Conservation (phyloP, 2,888 invertebrate genomes). For the Invenusta paracnida region DNA sequence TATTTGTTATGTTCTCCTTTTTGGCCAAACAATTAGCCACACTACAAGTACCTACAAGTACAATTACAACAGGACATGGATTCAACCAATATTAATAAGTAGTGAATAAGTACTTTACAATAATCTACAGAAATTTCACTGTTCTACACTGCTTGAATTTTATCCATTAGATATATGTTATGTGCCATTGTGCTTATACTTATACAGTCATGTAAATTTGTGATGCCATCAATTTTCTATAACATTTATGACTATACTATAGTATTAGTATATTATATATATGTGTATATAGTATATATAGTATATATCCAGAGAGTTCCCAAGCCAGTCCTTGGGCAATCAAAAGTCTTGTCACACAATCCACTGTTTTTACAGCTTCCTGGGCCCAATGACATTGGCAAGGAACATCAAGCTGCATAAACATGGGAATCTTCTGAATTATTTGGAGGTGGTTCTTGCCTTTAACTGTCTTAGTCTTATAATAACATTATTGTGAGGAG, state of each 20-base stretch:
- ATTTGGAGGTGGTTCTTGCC: background rate
- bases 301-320: background rate
- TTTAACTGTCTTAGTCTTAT: background rate
- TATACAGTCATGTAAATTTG: background rate
- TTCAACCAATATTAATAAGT: no score
- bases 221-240: background rate
- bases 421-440: background rate
- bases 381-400: background rate
- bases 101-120: background rate
- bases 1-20: background rate
- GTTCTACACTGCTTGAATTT: background rate
- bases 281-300: no score
- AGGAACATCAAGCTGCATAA: background rate
- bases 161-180: background rate
- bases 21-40: no score
- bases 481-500: background rate
- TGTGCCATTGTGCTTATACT: background rate
- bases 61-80: background rate
- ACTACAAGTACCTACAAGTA: no score
- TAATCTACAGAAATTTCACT: background rate
- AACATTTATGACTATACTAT: background rate
- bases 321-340: background rate
- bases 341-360: background rate
- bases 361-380: background rate
- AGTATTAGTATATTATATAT: no score